These are phyloP conservation scores for Tinea pellionella DNA, from an alignment of 2,888 invertebrate species.

Conservation along the genomic window DNA sequence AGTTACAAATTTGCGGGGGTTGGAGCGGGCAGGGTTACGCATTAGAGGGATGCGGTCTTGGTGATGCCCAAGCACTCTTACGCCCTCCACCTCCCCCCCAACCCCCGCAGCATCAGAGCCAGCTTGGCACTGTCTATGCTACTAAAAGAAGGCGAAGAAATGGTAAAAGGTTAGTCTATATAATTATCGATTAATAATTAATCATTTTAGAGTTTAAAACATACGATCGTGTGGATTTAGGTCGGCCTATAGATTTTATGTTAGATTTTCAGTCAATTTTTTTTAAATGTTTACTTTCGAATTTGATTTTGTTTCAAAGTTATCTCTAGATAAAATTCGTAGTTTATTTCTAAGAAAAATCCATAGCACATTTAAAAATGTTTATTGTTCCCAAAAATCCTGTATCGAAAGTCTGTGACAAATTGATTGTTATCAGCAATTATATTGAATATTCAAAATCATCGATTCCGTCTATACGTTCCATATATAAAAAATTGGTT, in stretches of 20 bases:
- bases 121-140: constrained; percentile 96
- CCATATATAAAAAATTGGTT: not conserved
- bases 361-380: no score
- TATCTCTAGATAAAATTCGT: not conserved
- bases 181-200: not conserved
- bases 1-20: constrained; percentile 32
- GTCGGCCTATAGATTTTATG: no score
- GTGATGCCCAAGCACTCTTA: constrained; percentile 12
- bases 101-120: constrained; percentile 78
- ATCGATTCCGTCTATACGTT: constrained; percentile 6
- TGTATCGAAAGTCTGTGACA: constrained; percentile 28
- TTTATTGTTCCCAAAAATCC: not conserved
- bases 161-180: constrained; percentile 87
- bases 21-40: constrained; percentile 56
- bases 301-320: no score
- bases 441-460: constrained; percentile 11
- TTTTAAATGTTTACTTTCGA: not conserved
- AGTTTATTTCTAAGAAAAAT: not conserved
- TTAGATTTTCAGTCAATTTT: no score
- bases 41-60: constrained; percentile 22
- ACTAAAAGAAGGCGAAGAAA: constrained; percentile 95
- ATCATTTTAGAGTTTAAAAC: not conserved
- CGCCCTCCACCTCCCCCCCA: constrained; percentile 80
- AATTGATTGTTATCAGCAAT: constrained; percentile 37
- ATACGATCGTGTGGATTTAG: no score